Evolutionary conservation across 2,888 invertebrate genomes (phyloP).

Genomic region (Drosophila meridionalis): DNA sequence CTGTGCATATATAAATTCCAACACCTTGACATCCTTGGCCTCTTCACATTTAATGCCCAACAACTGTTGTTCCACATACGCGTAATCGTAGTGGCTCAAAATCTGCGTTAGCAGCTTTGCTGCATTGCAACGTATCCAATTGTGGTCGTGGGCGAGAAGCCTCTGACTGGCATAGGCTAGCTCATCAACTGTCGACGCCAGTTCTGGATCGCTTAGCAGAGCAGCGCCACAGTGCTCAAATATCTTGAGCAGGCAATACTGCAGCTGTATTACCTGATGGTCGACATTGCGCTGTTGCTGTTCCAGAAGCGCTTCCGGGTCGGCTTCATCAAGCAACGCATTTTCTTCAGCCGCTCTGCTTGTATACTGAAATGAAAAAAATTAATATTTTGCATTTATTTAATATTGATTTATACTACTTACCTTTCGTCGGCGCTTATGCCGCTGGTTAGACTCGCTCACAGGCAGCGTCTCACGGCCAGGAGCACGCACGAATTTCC

Average conservation of each 20-base stretch:
- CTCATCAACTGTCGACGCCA: conserved; percentile 85
- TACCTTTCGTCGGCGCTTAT: conserved; percentile 51
- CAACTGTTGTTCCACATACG: conserved; percentile 87
- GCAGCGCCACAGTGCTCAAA: conserved; percentile 88
- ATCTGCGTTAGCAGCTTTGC: conserved; percentile 91
- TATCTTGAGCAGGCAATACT: conserved; percentile 90
- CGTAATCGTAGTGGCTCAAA: conserved; percentile 88
- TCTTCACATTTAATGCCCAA: conserved; percentile 77
- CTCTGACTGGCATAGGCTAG: conserved; percentile 89
- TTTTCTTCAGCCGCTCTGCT: conserved; percentile 18
- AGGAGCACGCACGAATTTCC: conserved; percentile 87
- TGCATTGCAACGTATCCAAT: conserved; percentile 93
- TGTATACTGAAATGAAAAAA: conserved; percentile 7
- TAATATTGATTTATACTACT: neutral
- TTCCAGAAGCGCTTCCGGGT: conserved; percentile 83
- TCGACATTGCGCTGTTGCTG: conserved; percentile 88
- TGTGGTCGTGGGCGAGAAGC: conserved; percentile 92
- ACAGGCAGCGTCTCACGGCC: conserved; percentile 60
- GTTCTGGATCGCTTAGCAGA: conserved; percentile 84
- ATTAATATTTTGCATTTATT: neutral
- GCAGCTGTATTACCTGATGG: conserved; percentile 90
- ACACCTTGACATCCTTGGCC: conserved; percentile 35
- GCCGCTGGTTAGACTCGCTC: neutral
- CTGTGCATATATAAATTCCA: conserved; percentile 88
- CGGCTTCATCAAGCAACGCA: conserved; percentile 38